These are phyloP conservation scores for Arrhopalites spinosus DNA, from an alignment of 2,888 invertebrate genomes.

Conservation along the genomic window DNA sequence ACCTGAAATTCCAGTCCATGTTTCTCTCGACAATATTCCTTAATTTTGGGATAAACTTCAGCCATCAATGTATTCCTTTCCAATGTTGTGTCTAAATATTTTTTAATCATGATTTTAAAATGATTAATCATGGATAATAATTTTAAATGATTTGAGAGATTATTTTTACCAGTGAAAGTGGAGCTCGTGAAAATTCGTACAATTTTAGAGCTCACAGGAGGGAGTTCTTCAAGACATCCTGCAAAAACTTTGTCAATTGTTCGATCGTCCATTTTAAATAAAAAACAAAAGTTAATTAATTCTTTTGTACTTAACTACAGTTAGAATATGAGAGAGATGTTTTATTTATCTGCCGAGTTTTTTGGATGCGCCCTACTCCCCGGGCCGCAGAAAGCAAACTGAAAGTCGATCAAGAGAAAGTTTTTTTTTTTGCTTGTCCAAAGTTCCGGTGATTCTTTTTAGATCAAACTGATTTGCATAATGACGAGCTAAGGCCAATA, in stretches of 20 bases:
- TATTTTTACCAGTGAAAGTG: constrained; percentile 90
- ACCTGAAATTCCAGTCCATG: constrained; percentile 98
- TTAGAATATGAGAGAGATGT: too few species aligned
- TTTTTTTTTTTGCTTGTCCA: too few species aligned
- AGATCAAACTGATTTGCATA: too few species aligned
- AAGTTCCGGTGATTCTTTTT: too few species aligned
- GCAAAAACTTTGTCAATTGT: constrained; percentile 88
- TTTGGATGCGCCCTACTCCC: too few species aligned
- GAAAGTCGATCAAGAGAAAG: too few species aligned
- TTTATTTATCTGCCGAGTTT: too few species aligned
- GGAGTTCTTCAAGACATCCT: constrained; percentile 83
- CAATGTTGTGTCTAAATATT: constrained; percentile 83
- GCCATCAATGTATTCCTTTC: constrained; percentile 97
- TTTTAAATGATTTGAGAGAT: not conserved
- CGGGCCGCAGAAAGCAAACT: too few species aligned
- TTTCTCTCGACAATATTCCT: constrained; percentile 95
- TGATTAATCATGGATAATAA: not conserved
- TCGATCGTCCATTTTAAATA: constrained; percentile 84
- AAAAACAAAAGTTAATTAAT: too few species aligned
- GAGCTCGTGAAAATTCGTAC: constrained; percentile 98
- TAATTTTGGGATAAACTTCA: constrained; percentile 94
- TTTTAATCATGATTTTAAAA: too few species aligned
- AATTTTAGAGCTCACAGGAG: constrained; percentile 96
- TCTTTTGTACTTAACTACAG: too few species aligned
- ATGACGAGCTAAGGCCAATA: too few species aligned